These are phyloP conservation scores for Melopsittacus undulatus DNA, from an alignment of 2,797 vertebrate genomes.

Conservation along the genomic window DNA sequence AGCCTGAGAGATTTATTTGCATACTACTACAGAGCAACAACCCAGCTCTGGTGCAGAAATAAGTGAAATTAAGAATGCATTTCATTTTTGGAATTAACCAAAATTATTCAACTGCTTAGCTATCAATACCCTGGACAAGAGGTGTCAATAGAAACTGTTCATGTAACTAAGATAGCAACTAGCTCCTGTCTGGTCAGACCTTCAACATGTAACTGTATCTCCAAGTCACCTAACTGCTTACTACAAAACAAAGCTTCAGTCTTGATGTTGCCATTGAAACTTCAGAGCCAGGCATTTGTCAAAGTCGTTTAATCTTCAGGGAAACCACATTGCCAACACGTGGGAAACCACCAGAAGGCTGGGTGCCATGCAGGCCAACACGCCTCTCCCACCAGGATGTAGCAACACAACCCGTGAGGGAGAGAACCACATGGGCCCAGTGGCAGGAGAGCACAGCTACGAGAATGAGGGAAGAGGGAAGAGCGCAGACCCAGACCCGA, in stretches of 20 bases:
- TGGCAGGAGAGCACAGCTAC: rapidly evolving
- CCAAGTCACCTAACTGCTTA: rapidly evolving
- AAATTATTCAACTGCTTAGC: not conserved
- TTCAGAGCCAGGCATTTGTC: rapidly evolving
- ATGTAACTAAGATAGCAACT: not conserved
- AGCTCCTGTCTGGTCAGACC: not conserved
- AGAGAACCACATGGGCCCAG: not conserved
- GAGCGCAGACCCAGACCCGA: not conserved
- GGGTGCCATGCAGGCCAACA: not conserved
- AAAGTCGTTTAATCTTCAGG: rapidly evolving
- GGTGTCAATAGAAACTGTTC: not conserved
- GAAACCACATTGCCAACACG: not conserved
- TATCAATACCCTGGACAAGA: not conserved
- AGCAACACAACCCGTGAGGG: not conserved
- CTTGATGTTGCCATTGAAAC: too few species aligned
- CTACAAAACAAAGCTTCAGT: not conserved
- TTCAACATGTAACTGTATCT: rapidly evolving
- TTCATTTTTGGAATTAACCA: not conserved
- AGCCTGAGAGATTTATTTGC: not conserved
- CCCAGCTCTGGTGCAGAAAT: not conserved
- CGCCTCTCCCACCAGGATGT: rapidly evolving
- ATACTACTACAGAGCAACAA: not conserved
- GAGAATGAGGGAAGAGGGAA: rapidly evolving
- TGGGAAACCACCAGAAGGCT: too few species aligned
- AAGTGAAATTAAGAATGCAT: not conserved